phyloP scores from a whole-genome alignment of 37 sponge, comb jelly and placozoan species.

The Cliona cf. orientalis region DNA sequence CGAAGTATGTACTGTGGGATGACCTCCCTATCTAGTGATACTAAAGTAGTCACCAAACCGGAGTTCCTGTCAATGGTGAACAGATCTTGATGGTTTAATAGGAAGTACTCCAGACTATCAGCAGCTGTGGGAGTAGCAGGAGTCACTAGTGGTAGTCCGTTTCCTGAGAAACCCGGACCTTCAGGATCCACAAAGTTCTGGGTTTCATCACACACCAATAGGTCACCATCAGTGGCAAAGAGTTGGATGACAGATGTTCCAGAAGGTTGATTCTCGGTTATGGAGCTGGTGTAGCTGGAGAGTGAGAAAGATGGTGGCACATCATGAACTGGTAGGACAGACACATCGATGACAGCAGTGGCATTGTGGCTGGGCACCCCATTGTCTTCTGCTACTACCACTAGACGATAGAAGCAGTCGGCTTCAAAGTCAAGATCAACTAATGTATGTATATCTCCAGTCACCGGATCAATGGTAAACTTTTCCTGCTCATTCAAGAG shows the following conservation, averaged over 20 bases:
- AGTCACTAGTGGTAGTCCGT: no score
- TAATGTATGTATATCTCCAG: neutral
- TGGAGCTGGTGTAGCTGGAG: slow-evolving; percentile 1
- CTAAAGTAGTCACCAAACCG: neutral
- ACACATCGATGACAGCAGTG: slow-evolving; percentile 10
- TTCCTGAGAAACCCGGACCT: no score
- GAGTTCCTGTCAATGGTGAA: slow-evolving; percentile 26
- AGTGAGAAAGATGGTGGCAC: slow-evolving; percentile 41
- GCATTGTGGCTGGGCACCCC: neutral
- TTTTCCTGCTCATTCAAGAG: neutral
- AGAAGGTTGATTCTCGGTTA: slow-evolving; percentile 21
- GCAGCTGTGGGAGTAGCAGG: no score
- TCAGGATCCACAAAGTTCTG: no score
- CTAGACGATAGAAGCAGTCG: slow-evolving; percentile 9
- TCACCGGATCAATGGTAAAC: slow-evolving; percentile 13
- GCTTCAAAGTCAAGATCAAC: slow-evolving; percentile 25
- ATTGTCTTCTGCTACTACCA: neutral
- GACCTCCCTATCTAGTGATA: neutral
- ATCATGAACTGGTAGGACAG: slow-evolving; percentile 59
- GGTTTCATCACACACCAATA: no score
- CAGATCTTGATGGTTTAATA: no score
- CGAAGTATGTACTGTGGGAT: neutral
- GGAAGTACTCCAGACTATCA: no score
- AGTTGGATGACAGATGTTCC: slow-evolving; percentile 22
- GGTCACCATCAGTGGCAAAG: slow-evolving; percentile 34